phyloP scores from a whole-genome alignment of 2,113 vertebrate species.

The Neotragus moschatus region DNA sequence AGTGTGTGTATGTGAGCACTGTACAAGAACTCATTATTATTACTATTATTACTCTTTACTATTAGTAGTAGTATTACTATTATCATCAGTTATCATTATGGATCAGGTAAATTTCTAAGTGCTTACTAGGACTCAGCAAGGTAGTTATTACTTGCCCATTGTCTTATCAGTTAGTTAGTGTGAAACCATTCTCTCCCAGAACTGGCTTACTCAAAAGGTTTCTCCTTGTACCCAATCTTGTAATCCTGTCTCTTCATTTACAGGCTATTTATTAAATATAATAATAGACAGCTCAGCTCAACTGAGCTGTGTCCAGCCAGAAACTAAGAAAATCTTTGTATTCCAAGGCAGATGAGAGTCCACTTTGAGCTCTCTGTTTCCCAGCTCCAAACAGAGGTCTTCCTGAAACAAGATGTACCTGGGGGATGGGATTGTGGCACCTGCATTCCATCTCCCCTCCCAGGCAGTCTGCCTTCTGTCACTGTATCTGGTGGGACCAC shows the following conservation, averaged over 20 bases:
- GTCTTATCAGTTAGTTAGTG: background rate
- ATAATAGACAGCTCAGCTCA: no score
- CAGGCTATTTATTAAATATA: background rate
- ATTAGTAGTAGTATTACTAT: background rate
- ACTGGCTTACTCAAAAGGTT: background rate
- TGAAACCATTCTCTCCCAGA: background rate
- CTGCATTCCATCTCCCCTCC: rapidly evolving
- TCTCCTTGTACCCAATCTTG: background rate
- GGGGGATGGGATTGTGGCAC: no score
- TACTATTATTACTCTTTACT: background rate
- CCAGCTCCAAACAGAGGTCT: background rate
- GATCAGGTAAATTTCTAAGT: background rate
- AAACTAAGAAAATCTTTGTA: background rate
- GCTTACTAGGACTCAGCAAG: background rate
- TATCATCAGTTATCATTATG: background rate
- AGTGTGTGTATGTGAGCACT: background rate
- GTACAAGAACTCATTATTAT: background rate
- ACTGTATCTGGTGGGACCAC: no score
- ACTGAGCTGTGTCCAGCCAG: background rate
- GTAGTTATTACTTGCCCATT: background rate
- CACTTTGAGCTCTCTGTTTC: background rate
- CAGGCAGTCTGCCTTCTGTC: background rate
- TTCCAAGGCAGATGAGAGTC: background rate
- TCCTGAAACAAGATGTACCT: background rate
- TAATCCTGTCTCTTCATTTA: background rate